phyloP scores from a whole-genome alignment of 2,888 invertebrate species.

The Antheraea assamensis region DNA sequence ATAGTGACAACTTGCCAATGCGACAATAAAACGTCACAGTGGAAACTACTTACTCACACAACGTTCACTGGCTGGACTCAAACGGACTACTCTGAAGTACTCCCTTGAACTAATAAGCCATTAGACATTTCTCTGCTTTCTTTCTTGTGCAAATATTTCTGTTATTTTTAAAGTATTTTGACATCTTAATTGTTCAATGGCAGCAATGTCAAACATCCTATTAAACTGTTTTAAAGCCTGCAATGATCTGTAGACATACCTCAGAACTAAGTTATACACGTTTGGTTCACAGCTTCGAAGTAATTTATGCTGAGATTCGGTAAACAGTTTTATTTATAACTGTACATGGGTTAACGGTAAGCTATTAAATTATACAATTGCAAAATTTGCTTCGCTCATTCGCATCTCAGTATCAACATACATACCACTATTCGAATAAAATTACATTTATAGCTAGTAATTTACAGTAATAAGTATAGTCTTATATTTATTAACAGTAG shows the following conservation, averaged over 20 bases:
- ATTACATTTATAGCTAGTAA: neutral
- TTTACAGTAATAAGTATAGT: neutral
- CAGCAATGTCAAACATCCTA: no score
- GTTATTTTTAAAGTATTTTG: no score
- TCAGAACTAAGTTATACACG: neutral
- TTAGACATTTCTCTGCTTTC: no score
- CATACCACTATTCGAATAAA: neutral
- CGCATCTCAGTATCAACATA: neutral
- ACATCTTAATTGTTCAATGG: no score
- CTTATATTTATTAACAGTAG: neutral
- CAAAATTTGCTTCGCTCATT: conserved; percentile 11
- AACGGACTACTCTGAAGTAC: neutral
- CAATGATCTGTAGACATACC: no score
- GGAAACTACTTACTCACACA: no score
- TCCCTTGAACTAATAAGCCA: neutral
- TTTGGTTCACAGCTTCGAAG: neutral
- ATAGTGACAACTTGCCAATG: no score
- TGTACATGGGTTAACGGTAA: conserved; percentile 1
- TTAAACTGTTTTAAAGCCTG: no score
- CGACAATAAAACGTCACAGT: no score
- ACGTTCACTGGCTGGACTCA: neutral
- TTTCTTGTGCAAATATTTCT: no score
- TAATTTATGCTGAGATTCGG: neutral
- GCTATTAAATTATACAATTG: conserved; percentile 2
- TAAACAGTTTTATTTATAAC: neutral